phyloP scores from a whole-genome alignment of 2,888 invertebrate species.

The Eurytoma californica region DNA sequence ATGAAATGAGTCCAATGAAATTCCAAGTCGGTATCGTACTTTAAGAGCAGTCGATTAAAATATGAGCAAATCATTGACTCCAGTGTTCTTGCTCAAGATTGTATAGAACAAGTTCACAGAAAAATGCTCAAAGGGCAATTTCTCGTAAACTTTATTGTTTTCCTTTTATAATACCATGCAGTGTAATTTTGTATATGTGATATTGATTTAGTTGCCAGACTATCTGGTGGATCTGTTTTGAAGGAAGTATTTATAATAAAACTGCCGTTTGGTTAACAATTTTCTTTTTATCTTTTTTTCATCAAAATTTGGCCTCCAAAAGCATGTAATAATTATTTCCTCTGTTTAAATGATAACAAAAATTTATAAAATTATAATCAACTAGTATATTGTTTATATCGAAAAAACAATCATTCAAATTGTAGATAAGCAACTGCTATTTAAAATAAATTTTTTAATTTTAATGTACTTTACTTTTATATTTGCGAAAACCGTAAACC shows the following conservation, averaged over 20 bases:
- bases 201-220: slow-evolving; percentile 56
- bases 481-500: slow-evolving; percentile 31
- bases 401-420: slow-evolving; percentile 1
- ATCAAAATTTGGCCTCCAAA: slow-evolving; percentile 10
- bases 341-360: neutral
- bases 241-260: slow-evolving; percentile 55
- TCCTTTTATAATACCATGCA: slow-evolving; percentile 56
- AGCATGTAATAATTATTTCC: neutral
- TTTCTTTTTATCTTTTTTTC: slow-evolving; percentile 33
- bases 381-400: slow-evolving; percentile 14
- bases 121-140: slow-evolving; percentile 47
- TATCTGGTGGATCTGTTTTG: slow-evolving; percentile 51
- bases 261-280: slow-evolving; percentile 45
- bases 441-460: neutral
- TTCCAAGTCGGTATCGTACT: slow-evolving; percentile 53
- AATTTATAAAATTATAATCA: slow-evolving; percentile 6
- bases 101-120: slow-evolving; percentile 52
- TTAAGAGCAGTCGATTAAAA: slow-evolving; percentile 51
- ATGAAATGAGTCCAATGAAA: slow-evolving; percentile 50
- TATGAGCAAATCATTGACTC: slow-evolving; percentile 45
- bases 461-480: neutral
- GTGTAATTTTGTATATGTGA: slow-evolving; percentile 57
- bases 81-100: slow-evolving; percentile 45
- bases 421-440: neutral
- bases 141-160: slow-evolving; percentile 51